phyloP scores from a whole-genome alignment of 2,113 vertebrate genomes.

The Callospermophilus lateralis region DNA sequence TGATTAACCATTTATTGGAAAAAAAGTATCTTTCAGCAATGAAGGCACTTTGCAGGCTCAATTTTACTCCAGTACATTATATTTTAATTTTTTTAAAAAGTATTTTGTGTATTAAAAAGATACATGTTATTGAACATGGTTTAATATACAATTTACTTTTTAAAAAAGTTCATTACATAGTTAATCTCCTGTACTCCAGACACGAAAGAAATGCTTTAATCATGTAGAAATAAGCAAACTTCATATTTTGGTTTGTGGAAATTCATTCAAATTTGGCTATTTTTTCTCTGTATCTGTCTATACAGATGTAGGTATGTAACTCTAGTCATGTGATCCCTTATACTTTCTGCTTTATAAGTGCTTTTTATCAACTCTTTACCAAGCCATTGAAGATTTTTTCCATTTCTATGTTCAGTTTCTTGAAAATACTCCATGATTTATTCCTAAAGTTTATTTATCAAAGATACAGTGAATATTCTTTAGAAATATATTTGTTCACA shows the following conservation, averaged over 20 bases:
- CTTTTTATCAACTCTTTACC: neutral
- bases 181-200: neutral
- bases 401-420: neutral
- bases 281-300: neutral
- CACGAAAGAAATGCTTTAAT: neutral
- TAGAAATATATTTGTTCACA: neutral
- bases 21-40: neutral
- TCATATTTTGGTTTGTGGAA: neutral
- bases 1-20: neutral
- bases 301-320: neutral
- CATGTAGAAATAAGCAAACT: neutral
- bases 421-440: constrained; percentile 27
- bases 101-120: neutral
- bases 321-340: neutral
- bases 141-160: no score
- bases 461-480: neutral
- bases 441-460: constrained; percentile 29
- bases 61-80: neutral
- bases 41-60: neutral
- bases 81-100: neutral
- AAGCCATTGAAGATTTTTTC: neutral
- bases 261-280: neutral
- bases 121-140: neutral
- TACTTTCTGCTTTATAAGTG: neutral
- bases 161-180: neutral